A percentile compares a stretch with the other conserved stretches of the same genome.
phyloP scores from a whole-genome alignment of 2,888 invertebrate species.

The Micoletzkya japonica region DNA sequence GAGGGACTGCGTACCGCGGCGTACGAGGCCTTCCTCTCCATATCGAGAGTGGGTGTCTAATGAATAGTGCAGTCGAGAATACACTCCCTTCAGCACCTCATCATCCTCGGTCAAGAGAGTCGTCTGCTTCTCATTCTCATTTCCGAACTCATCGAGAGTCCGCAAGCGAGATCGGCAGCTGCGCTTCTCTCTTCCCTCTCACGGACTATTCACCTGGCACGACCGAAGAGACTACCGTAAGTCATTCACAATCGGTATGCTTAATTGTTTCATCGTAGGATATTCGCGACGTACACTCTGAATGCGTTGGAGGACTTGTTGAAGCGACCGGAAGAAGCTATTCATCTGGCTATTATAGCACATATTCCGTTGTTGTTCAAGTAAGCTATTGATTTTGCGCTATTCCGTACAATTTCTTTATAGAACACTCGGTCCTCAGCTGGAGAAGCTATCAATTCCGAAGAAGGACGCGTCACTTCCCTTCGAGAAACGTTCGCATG shows the following conservation, averaged over 20 bases:
- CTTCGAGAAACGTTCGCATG: constrained; percentile 9
- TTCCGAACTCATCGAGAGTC: constrained; percentile 13
- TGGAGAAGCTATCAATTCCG: neutral
- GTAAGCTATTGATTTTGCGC: constrained; percentile 3
- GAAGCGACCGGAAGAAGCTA: constrained; percentile 21
- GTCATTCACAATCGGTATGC: neutral
- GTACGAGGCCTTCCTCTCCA: constrained; percentile 21
- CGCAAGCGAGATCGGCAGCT: constrained; percentile 14
- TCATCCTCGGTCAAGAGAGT: constrained; percentile 24
- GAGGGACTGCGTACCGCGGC: constrained; percentile 11
- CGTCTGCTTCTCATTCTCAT: constrained; percentile 27
- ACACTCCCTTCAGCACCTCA: constrained; percentile 22
- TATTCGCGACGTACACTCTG: constrained; percentile 15
- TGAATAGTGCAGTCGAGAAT: neutral
- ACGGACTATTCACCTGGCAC: neutral
- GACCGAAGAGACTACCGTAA: constrained; percentile 19
- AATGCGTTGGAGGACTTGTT: constrained; percentile 19
- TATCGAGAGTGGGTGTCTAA: constrained; percentile 20
- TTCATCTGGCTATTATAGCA: constrained; percentile 25
- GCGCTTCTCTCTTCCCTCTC: constrained; percentile 2
- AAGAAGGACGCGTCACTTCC: constrained; percentile 10
- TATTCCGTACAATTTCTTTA: neutral
- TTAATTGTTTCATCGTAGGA: neutral
- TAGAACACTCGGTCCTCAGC: constrained; percentile 15
- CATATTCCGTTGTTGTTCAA: constrained; percentile 22